phyloP scores from a whole-genome alignment of 2,797 vertebrate genomes.

The Triplophysa bombifrons region DNA sequence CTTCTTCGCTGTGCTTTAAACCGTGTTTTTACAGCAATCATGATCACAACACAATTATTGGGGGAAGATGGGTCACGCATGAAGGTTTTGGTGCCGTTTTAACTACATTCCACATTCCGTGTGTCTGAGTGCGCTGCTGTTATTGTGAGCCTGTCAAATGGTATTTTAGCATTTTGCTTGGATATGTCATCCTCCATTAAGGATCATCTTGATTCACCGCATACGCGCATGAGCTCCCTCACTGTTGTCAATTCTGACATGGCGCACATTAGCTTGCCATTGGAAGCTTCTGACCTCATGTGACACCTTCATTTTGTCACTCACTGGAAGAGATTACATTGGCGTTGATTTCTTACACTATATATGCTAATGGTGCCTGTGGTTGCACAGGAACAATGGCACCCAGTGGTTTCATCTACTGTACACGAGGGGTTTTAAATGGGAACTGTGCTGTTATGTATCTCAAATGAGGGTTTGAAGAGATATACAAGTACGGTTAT shows the following conservation, averaged over 20 bases:
- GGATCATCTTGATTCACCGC: constrained; percentile 59
- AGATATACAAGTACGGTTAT: constrained; percentile 27
- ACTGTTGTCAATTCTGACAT: constrained; percentile 59
- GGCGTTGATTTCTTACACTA: constrained; percentile 76
- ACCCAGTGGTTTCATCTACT: constrained; percentile 17
- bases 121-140: constrained; percentile 57
- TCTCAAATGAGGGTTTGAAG: constrained; percentile 66
- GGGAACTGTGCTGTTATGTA: constrained; percentile 63
- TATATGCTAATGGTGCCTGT: constrained; percentile 75
- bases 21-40: constrained; percentile 31
- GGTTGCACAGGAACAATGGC: constrained; percentile 39
- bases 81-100: constrained; percentile 62
- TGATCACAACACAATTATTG: constrained; percentile 47
- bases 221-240: constrained; percentile 32
- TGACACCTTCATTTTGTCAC: constrained; percentile 80
- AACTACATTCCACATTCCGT: constrained; percentile 70
- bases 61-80: constrained; percentile 65
- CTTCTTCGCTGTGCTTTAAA: constrained; percentile 3
- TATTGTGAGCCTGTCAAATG: constrained; percentile 69
- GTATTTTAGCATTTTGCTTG: constrained; percentile 68
- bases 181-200: constrained; percentile 80
- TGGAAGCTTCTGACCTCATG: constrained; percentile 71
- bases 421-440: constrained; percentile 54
- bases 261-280: constrained; percentile 66
- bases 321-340: constrained; percentile 71